Percentiles rank a stretch among this genome's conserved stretches.
Evolutionary conservation across 2,888 invertebrate species (phyloP).

Genomic region (Leucozona laternaria): DNA sequence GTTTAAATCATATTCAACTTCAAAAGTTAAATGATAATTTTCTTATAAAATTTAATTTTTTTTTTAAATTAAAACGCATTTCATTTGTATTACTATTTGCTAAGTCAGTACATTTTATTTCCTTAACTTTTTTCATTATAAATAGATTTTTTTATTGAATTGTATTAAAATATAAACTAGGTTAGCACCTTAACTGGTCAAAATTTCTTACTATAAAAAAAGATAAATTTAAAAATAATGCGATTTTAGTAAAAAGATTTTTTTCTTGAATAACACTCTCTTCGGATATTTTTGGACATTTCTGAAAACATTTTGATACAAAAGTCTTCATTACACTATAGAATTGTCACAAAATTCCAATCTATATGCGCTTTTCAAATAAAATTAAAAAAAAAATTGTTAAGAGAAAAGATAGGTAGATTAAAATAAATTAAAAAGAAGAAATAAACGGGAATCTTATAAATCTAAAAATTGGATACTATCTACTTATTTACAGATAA

Average conservation of each 20-base stretch:
- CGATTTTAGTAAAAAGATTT: conserved; percentile 30
- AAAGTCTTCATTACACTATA: conserved; percentile 61
- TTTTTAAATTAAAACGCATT: conserved; percentile 22
- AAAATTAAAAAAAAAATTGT: neutral
- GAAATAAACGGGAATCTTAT: conserved; percentile 17
- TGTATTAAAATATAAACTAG: conserved; percentile 44
- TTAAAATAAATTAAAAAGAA: neutral
- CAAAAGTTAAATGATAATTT: neutral
- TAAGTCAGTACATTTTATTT: conserved; percentile 73
- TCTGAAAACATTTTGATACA: conserved; percentile 73
- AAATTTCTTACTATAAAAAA: conserved; percentile 30
- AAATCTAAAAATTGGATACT: conserved; percentile 53
- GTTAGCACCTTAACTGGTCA: conserved; percentile 62
- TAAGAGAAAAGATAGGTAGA: conserved; percentile 9
- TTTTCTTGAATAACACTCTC: conserved; percentile 41
- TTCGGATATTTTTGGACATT: conserved; percentile 40
- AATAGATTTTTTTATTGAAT: conserved; percentile 52
- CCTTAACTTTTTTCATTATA: conserved; percentile 37
- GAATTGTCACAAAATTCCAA: conserved; percentile 54
- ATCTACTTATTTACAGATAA: conserved; percentile 74
- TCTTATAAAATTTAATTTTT: neutral
- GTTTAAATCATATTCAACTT: too few relatives aligned
- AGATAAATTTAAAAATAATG: conserved; percentile 24
- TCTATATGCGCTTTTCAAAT: conserved; percentile 26
- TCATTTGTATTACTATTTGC: conserved; percentile 42